Evolutionary conservation across 2,797 vertebrate genomes (phyloP), one percentile per base, ranked within the genome.

Genomic region (Syndactyla subalaris): DNA sequence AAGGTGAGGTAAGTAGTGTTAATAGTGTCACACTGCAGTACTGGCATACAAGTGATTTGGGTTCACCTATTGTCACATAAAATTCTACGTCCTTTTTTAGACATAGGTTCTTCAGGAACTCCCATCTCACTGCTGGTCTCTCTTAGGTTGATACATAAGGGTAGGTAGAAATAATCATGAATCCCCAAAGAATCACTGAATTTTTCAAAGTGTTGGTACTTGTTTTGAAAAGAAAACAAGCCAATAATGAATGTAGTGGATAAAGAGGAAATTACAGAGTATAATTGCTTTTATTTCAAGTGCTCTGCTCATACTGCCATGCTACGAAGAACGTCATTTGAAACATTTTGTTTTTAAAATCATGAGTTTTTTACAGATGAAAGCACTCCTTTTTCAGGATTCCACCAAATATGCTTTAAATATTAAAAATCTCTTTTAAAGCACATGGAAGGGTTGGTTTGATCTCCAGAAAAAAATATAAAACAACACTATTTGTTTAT

Each of bases 391-490:
- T 97, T 97, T 95, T 96, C 90, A 87, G 87, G 36, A 92, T 95
- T 97, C 92, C 75, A 95, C 95, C 71, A 90, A 96, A 94, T 96
- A 80, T 71, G 78, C 94, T 97, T 97, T 97, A 97, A 97, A 98
- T 98, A 97, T 97, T 97, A 96, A 97, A 97, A 95, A 72, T 96
- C 49, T 87, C 72, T 93, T 96, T 88, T 91, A 49, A 87, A 96
- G 76, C 93, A 96, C 86, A 91, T 73, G 58, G 96, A 96, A 94
- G n/a, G 55, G 32, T 46, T 94, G 95, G 70, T 93, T 96, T 97
- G 92, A 93, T 95, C 96, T 96, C 77, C 22, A 63, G 92, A 27
- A 92, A 71, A 61, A 72, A 65, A 70, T 81, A 77, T 66, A 96
- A 96, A 93, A 63, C 79, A 95, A 71, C 72, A 78, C 38, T 96